Base-by-base conservation (phyloP, 1,140 invertebrate genomes). In the Drosophila fuyamai region DNA sequence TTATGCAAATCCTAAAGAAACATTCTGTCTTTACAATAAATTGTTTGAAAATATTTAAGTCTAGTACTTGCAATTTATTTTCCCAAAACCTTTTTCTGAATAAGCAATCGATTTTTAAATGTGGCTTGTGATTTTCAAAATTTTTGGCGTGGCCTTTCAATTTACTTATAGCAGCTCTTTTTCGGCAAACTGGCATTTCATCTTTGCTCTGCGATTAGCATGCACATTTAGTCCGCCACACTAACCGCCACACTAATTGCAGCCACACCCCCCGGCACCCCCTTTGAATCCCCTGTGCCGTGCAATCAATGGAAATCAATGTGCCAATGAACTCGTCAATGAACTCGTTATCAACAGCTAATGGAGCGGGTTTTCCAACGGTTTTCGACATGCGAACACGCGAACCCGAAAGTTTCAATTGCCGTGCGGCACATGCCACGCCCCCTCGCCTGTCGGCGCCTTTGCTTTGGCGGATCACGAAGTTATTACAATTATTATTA, bases 321-420 rank as follows among this genome's bases (percentile, higher is more conserved):
- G 83, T 85, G 84, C 83, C 83, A 88, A 88, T 86, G 82, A 86
- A 84, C 81, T 80, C 81, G 73, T 80, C 81, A 84, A 81, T 85
- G 77, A 81, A 82, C 84, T 88, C 76, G 67, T 88, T 83, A 88
- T 89, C 76, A 76, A 47, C 76, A 48, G 29, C 72, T 73, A 84
- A 84, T 84, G 57, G 72, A 56, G 43, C 58, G 46, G 29, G 51
- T 61, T 53, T 63, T 47, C 40, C 55, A 51, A 51, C 16, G 35
- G 12, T 40, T 47, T 78, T 61, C 61, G 43, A 61, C 80, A 76
- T 76, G 71, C 76, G 51, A 84, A 38, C 83, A 88, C 79, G 79
- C 83, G 38, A 86, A 16, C 12, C 27, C 27, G n/a, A 61, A 58
- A 72, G 51, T 57, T 79, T 65, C 50, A 47, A 70, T 44, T 48